Conservation (phyloP, 2,113 vertebrate genomes). For the Ramphastos sulfuratus region DNA sequence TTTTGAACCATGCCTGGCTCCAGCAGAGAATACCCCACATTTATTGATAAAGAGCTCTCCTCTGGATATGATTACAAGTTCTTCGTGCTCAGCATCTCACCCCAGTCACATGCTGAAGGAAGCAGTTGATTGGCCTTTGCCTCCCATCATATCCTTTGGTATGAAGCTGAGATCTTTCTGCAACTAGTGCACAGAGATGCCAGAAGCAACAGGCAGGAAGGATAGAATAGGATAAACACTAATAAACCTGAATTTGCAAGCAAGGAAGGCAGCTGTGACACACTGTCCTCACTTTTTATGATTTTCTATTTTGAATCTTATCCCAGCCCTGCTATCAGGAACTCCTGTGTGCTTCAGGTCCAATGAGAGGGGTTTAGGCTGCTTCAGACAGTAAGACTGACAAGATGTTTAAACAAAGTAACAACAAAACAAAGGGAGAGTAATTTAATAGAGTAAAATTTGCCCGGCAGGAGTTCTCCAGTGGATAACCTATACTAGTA, state of each 20-base stretch:
- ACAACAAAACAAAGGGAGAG: not conserved
- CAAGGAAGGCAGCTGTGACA: not conserved
- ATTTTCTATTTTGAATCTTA: not conserved
- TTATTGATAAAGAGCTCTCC: conserved; percentile 6
- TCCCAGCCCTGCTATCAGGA: not conserved
- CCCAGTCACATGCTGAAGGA: not conserved
- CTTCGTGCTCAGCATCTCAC: not conserved
- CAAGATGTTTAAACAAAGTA: not conserved
- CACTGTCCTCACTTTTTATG: not conserved
- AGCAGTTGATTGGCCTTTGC: not conserved
- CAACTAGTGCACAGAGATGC: not conserved
- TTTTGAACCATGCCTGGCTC: not conserved
- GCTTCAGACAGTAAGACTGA: not conserved
- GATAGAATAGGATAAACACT: not conserved
- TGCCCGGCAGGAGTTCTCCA: not conserved
- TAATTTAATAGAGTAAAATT: not conserved
- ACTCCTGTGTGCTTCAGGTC: not conserved
- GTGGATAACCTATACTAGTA: not conserved
- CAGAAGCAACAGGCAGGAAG: not conserved
- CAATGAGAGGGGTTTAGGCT: not conserved
- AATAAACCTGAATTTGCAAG: not conserved
- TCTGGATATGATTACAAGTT: not conserved
- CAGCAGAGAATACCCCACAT: conserved; percentile 5
- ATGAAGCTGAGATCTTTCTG: not conserved
- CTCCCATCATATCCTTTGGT: not conserved